phyloP scores from a whole-genome alignment of 2,797 vertebrate species.

The Onychomys arenicola region DNA sequence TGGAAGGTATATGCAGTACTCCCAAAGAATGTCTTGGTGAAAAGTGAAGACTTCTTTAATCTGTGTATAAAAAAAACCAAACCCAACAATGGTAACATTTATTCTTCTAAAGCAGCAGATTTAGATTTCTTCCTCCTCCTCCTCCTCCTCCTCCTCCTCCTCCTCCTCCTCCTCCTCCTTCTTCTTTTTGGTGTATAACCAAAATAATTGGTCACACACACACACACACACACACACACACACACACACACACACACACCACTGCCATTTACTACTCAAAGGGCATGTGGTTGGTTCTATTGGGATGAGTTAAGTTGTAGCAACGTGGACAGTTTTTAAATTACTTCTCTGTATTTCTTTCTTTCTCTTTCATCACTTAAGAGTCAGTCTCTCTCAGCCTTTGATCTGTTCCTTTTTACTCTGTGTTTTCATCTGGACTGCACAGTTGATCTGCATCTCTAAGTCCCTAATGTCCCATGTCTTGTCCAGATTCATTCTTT shows the following conservation, averaged over 20 bases:
- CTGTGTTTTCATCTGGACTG: neutral
- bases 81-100: neutral
- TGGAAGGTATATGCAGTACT: neutral
- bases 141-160: no score
- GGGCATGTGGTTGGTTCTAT: neutral
- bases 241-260: neutral
- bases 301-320: neutral
- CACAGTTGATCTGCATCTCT: neutral
- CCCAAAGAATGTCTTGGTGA: neutral
- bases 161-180: no score
- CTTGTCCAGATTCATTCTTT: neutral
- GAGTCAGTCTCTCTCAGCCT: neutral
- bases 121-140: neutral
- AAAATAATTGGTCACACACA: neutral
- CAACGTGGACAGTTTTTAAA: constrained; percentile 5
- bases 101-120: constrained; percentile 28
- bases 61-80: neutral
- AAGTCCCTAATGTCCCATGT: neutral
- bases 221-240: neutral
- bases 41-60: neutral
- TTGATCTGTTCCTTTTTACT: neutral
- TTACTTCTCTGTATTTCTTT: neutral
- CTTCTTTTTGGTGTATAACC: no score
- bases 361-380: neutral
- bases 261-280: neutral